Conservation (phyloP, 2,888 invertebrate genomes). For the Osedax frankpressi region DNA sequence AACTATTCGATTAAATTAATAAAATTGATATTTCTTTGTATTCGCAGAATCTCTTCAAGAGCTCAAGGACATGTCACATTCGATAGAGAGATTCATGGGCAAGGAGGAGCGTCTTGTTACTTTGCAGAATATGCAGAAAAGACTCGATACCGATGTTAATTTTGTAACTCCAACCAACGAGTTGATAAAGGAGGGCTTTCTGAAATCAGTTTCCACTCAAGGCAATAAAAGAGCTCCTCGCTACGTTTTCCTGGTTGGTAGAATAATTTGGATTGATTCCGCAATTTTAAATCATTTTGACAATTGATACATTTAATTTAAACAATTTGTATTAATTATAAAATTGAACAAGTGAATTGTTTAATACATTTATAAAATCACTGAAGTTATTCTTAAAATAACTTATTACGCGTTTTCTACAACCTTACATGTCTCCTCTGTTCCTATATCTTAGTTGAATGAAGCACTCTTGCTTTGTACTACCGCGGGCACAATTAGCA, state of each 20-base stretch:
- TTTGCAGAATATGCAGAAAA: slow-evolving; percentile 2
- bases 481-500: not conserved
- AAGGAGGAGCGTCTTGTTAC: not conserved
- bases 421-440: too few species aligned
- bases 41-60: not conserved
- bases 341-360: too few species aligned
- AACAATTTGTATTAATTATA: too few species aligned
- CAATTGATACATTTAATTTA: too few species aligned
- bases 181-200: slow-evolving; percentile 3
- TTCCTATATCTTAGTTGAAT: slow-evolving; percentile 5
- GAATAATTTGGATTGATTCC: not conserved
- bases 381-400: too few species aligned
- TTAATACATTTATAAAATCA: too few species aligned
- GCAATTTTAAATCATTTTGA: too few species aligned
- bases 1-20: too few species aligned
- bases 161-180: slow-evolving; percentile 7
- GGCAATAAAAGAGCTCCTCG: slow-evolving; percentile 7
- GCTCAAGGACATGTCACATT: not conserved
- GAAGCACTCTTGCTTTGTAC: not conserved
- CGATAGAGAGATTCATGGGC: not conserved
- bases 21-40: too few species aligned
- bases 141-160: slow-evolving; percentile 6
- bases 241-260: slow-evolving; percentile 11
- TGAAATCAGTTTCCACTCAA: slow-evolving; percentile 4
- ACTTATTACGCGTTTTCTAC: too few species aligned